These are phyloP conservation scores for Furcula furcula DNA, from an alignment of 2,888 invertebrate genomes.

Conservation along the genomic window DNA sequence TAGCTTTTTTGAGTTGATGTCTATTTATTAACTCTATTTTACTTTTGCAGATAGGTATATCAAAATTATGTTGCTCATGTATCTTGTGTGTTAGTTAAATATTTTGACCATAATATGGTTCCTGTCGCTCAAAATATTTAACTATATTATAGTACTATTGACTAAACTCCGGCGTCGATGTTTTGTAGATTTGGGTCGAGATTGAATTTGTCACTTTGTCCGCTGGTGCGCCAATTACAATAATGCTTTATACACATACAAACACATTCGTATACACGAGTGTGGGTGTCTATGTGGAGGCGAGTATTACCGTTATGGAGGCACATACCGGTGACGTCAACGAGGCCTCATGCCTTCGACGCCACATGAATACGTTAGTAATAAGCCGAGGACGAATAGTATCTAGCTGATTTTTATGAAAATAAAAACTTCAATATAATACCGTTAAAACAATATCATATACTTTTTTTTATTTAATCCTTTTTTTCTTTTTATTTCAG, in stretches of 20 bases:
- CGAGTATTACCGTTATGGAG: constrained; percentile 80
- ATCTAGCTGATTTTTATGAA: constrained; percentile 26
- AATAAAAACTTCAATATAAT: neutral
- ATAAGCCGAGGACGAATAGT: constrained; percentile 57
- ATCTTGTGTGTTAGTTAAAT: too few relatives aligned
- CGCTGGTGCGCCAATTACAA: constrained; percentile 60
- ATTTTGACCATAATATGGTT: too few relatives aligned
- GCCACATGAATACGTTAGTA: constrained; percentile 69
- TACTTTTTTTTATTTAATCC: neutral
- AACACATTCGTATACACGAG: constrained; percentile 12
- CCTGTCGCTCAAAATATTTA: too few relatives aligned
- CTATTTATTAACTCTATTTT: too few relatives aligned
- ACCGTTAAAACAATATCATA: neutral
- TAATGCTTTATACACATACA: constrained; percentile 34
- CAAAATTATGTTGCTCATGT: too few relatives aligned
- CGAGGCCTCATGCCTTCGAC: constrained; percentile 71
- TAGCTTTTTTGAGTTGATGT: too few relatives aligned
- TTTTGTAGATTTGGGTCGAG: constrained; percentile 61
- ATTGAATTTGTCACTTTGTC: constrained; percentile 64
- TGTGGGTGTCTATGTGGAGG: constrained; percentile 61
- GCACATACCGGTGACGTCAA: constrained; percentile 81
- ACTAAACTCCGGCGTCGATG: constrained; percentile 24
- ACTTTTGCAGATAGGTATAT: too few relatives aligned
- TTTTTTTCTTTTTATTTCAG: constrained; percentile 56
- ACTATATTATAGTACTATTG: too few relatives aligned